Evolutionary conservation across 2,888 invertebrate species (phyloP).

Genomic region (Papilio protenor): DNA sequence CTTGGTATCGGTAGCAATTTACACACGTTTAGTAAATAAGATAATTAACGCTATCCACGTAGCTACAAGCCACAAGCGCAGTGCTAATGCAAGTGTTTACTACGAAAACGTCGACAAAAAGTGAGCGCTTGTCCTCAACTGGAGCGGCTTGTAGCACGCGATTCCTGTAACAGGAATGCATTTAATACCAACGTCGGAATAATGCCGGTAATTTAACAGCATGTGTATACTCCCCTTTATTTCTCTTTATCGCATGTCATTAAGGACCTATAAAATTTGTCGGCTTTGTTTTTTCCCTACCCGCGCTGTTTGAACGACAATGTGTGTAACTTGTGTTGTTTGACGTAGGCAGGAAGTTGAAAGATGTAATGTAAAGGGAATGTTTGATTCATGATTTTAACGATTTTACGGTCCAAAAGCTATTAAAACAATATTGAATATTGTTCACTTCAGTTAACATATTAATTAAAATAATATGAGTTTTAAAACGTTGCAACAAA

Average conservation of each 20-base stretch:
- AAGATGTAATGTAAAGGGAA: neutral
- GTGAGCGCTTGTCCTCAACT: conserved; percentile 51
- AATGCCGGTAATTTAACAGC: conserved; percentile 76
- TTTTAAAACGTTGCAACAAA: conserved; percentile 4
- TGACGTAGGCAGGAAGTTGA: neutral
- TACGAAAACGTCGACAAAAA: conserved; percentile 42
- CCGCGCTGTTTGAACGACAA: conserved; percentile 29
- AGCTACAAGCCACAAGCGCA: conserved; percentile 18
- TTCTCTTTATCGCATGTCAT: conserved; percentile 67
- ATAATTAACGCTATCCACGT: conserved; percentile 38
- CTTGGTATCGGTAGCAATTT: conserved; percentile 31
- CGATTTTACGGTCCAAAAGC: neutral
- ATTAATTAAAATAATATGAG: neutral
- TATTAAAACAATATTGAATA: neutral
- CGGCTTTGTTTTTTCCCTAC: conserved; percentile 29
- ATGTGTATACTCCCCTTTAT: conserved; percentile 58
- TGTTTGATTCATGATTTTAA: neutral
- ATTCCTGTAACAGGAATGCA: conserved; percentile 75
- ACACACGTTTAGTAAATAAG: conserved; percentile 39
- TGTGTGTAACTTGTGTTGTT: conserved; percentile 9
- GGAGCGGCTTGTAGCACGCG: conserved; percentile 68
- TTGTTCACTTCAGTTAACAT: too few species aligned
- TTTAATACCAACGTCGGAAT: conserved; percentile 76
- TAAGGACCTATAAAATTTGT: conserved; percentile 44
- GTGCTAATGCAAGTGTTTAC: conserved; percentile 39